Percentiles rank a stretch among this genome's conserved stretches.
These are phyloP conservation scores for Anas platyrhynchos DNA, from an alignment of 2,113 vertebrate species.

Conservation along the genomic window DNA sequence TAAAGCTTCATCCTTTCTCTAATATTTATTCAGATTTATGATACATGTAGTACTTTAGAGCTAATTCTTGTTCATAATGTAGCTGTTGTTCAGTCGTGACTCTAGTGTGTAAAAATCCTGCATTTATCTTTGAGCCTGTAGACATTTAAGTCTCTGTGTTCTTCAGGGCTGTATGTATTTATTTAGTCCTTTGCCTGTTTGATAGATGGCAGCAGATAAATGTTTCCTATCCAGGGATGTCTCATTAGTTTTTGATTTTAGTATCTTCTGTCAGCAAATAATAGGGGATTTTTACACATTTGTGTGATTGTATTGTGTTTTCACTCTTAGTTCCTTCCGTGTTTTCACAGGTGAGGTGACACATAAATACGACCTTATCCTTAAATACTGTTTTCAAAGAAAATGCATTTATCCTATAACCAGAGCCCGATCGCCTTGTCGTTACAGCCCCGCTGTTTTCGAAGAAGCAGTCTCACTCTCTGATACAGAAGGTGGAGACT, in stretches of 20 bases:
- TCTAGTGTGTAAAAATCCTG: neutral
- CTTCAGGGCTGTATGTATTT: conserved; percentile 18
- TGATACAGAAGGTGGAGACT: conserved; percentile 58
- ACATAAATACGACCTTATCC: neutral
- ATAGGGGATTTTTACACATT: neutral
- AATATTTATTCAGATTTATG: conserved; percentile 54
- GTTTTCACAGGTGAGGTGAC: neutral
- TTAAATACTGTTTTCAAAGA: neutral
- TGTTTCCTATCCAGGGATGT: conserved; percentile 45
- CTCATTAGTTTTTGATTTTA: conserved; percentile 59
- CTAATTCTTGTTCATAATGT: conserved; percentile 19
- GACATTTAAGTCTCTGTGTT: conserved; percentile 4
- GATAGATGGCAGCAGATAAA: conserved; percentile 43
- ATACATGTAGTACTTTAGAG: conserved; percentile 22
- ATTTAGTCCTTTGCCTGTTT: conserved; percentile 14
- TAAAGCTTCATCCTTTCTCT: conserved; percentile 8
- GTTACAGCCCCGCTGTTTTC: neutral
- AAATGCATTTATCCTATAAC: neutral
- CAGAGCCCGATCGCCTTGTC: neutral
- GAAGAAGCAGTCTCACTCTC: conserved; percentile 26
- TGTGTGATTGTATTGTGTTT: neutral
- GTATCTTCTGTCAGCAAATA: conserved; percentile 23
- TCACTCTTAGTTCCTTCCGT: neutral
- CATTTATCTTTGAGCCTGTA: conserved; percentile 23
- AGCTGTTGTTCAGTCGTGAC: neutral